phyloP scores from a whole-genome alignment of 2,797 vertebrate genomes.

The Spinus pinus region DNA sequence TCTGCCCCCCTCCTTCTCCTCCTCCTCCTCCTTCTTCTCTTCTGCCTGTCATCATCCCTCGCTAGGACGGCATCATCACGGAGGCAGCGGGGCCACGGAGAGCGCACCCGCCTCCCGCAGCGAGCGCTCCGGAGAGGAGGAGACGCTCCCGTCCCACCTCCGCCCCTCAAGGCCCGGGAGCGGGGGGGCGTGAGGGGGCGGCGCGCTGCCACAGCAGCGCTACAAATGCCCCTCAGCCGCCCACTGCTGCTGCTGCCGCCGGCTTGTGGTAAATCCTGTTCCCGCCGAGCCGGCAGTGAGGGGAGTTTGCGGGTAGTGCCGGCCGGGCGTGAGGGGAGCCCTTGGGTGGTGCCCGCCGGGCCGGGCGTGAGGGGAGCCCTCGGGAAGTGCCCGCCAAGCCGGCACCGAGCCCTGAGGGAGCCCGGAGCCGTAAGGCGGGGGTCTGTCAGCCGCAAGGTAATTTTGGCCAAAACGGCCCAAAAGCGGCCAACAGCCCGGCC shows the following conservation, averaged over 20 bases:
- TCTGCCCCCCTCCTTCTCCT: background rate
- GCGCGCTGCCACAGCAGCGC: background rate
- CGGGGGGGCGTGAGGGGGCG: background rate
- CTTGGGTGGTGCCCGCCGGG: rapidly evolving
- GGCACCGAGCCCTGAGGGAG: too few species aligned
- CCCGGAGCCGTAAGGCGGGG: background rate
- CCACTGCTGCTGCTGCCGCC: rapidly evolving
- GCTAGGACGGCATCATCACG: constrained; percentile 40
- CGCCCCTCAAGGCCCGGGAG: background rate
- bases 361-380: rapidly evolving
- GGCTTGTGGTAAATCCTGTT: rapidly evolving
- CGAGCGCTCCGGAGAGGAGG: background rate
- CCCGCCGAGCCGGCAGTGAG: rapidly evolving
- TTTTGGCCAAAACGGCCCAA: background rate
- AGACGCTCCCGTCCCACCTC: background rate
- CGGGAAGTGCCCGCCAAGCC: rapidly evolving
- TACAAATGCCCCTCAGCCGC: background rate
- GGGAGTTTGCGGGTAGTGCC: rapidly evolving
- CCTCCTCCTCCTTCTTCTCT: background rate
- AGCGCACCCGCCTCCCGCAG: background rate
- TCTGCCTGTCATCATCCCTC: constrained; percentile 53
- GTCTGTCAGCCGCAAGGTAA: background rate
- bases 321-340: rapidly evolving
- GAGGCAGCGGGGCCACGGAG: background rate
- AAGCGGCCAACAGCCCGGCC: background rate